Evolutionary conservation across 2,797 vertebrate species (phyloP).

Genomic region (Onychomys leucogaster): DNA sequence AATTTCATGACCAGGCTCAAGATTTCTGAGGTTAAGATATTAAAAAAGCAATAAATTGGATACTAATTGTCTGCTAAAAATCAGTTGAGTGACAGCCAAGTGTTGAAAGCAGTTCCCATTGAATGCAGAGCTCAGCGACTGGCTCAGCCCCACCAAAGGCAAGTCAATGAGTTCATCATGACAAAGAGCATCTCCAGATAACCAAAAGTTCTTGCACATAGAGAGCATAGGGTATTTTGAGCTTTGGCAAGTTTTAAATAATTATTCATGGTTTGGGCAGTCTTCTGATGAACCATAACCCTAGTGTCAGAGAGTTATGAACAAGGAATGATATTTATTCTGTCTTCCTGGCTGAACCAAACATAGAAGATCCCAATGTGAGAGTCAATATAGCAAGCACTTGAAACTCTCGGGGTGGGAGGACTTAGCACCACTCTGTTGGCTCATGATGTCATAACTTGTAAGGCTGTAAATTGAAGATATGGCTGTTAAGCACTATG

Average conservation of each 20-base stretch:
- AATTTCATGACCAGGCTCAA: neutral
- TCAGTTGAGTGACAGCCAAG: neutral
- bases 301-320: neutral
- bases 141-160: neutral
- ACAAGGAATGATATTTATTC: neutral
- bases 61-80: neutral
- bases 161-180: neutral
- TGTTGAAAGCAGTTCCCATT: neutral
- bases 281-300: neutral
- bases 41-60: neutral
- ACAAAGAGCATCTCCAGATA: neutral
- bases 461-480: neutral
- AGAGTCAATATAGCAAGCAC: neutral
- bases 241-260: neutral
- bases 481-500: too few species aligned
- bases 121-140: neutral
- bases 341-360: neutral
- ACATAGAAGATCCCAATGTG: neutral
- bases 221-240: neutral
- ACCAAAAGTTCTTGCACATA: neutral
- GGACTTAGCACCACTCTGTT: neutral
- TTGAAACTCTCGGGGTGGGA: neutral
- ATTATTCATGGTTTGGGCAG: neutral
- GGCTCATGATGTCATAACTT: neutral
- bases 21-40: slow-evolving; percentile 32